Evolutionary conservation across 2,113 vertebrate species (phyloP), one percentile per base, ranked within the genome.

Genomic region (Todiramphus saurophagus): DNA sequence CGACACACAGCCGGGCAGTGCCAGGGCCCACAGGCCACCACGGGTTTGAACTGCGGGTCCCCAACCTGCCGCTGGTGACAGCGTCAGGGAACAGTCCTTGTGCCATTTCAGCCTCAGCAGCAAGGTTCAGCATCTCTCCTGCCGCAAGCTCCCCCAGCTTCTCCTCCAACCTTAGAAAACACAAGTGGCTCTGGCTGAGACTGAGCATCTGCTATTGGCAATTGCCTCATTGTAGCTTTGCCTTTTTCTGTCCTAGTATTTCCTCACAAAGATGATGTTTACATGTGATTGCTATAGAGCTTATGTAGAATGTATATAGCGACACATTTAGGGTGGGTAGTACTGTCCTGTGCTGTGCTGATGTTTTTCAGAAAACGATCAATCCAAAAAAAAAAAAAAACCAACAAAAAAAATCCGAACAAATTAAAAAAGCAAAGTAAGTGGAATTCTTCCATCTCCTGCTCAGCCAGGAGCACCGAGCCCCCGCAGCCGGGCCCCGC

Each of bases 361-460:
- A 97, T 97, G 94, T 98, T 98, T 96, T 98, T 94, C 97, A 97
- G 96, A 97, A 93, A 97, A 97, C 5, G 21, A 96, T 95, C 90
- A 84, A 97, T 94, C 94, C 27, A 82, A 89, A 93, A 87, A 51
- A 55, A 43, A 4, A 10, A 18, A 17, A 11, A 7, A 11, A 77
- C 55, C 50, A 78, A 46, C n/a, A 46, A 53, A 18, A 50, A 50
- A 18, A 76, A 39, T 37, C 37, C 17, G 19, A 69, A 59, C 92
- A 85, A 84, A 73, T 62, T 16, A 9, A 7, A 13, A 77, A 62
- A 78, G 85, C 43, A 64, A 96, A 90, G 59, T 88, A 96, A 97
- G 98, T 98, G 98, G 98, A 98, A 98, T 98, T 98, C 98, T 98
- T 98, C 98, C 98, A 98, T 98, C 98, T 98, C 97, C 98, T 79